Evolutionary conservation across 2,113 vertebrate genomes (phyloP), one percentile per base, ranked within the genome.

Genomic region (Synchiropus splendidus): DNA sequence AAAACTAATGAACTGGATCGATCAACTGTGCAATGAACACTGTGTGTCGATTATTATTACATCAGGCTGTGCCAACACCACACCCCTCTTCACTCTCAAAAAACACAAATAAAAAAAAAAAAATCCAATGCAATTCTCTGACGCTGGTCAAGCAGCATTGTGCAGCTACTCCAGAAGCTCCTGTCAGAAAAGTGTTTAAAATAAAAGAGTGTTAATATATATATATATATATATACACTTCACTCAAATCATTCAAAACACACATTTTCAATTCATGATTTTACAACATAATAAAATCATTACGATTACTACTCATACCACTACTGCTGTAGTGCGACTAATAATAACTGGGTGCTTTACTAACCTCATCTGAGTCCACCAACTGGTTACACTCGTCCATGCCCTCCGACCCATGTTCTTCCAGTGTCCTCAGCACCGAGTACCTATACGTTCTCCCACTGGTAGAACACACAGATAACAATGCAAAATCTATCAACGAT

Each of bases 331-430:
- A n/a, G n/a, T n/a, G n/a, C n/a, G n/a, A n/a, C n/a, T n/a, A 27
- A 27, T 5, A 27, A 27, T 27, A 27, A 4, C 21, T n/a, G n/a
- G n/a, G n/a, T n/a, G n/a, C n/a, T n/a, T n/a, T 40, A 41, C 61
- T 50, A 49, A 85, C 82, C 82, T 84, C 79, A 18, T 86, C 85
- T 41, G 81, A 84, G 44, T 83, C 80, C 16, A 31, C 54, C 34
- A 40, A 46, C 51, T 69, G 57, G 3, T 43, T 45, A 16, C 58
- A 66, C 18, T 57, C 65, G 39, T 66, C 74, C n/a, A 56, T 55
- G 48, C 39, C 41, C 4, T 36, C 41, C 36, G 61, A 59, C 42
- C 45, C 58, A 50, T 77, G 64, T 6, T 80, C 80, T 52, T 83
- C 79, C 74, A 67, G 61, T 27, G 33, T 48, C 52, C 51, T 67